Conservation (phyloP, 2,888 invertebrate genomes). For the Acanthosepion esculentum region DNA sequence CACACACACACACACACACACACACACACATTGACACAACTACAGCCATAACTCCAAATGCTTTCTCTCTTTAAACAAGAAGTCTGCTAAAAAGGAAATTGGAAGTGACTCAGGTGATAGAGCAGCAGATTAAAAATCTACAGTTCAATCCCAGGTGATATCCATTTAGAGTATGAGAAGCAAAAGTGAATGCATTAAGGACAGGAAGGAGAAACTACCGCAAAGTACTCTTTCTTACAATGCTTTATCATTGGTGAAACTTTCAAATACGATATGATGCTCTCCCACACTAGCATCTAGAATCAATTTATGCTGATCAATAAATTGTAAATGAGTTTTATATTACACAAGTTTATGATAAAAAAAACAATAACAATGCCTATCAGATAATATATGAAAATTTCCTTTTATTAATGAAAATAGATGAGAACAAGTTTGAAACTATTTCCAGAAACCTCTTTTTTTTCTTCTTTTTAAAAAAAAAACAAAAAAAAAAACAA, state of each 20-base stretch:
- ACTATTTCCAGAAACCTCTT: too few relatives aligned
- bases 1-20: neutral
- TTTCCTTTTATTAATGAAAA: too few relatives aligned
- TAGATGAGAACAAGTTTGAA: too few relatives aligned
- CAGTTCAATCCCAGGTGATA: slow-evolving; percentile 10
- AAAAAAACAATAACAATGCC: too few relatives aligned
- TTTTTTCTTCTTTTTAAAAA: too few relatives aligned
- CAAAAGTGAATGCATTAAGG: neutral
- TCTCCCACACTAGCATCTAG: neutral
- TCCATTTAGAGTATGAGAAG: slow-evolving; percentile 20
- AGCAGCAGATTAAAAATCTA: neutral
- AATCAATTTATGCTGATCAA: neutral
- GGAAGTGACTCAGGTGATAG: neutral
- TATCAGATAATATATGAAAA: too few relatives aligned
- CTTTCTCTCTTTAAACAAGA: neutral
- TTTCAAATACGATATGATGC: neutral
- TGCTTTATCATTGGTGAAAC: neutral
- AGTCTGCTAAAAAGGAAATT: neutral
- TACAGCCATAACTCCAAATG: neutral
- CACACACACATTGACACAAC: neutral
- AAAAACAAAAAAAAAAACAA: too few relatives aligned
- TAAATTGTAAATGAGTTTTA: neutral
- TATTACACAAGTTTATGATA: too few relatives aligned
- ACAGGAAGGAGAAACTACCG: too few relatives aligned
- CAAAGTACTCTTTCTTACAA: neutral